phyloP scores from a whole-genome alignment of 2,797 vertebrate species.

The Enteromius radiatus region DNA sequence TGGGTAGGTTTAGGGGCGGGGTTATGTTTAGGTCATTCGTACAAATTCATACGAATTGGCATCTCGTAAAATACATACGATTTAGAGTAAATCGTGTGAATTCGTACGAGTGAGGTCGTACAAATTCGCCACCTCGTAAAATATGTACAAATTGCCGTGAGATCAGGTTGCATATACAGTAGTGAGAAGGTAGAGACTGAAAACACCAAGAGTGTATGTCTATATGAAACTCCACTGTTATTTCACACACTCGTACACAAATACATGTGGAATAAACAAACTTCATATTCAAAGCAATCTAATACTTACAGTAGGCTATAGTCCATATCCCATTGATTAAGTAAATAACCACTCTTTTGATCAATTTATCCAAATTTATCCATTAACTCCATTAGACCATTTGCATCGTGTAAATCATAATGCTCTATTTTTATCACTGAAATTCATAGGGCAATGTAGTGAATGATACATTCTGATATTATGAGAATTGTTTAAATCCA shows the following conservation, averaged over 20 bases:
- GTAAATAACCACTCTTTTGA: neutral
- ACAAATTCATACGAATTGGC: no score
- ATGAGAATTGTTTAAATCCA: conserved; percentile 1
- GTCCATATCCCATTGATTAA: neutral
- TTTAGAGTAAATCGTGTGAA: no score
- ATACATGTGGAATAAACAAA: neutral
- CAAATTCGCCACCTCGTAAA: no score
- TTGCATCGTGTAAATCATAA: neutral
- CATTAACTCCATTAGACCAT: no score
- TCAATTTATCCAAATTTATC: neutral
- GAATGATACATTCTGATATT: neutral
- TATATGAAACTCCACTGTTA: neutral
- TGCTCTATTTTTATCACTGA: neutral
- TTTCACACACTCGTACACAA: neutral
- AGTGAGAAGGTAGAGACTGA: neutral
- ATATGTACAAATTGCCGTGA: no score
- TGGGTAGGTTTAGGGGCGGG: no score
- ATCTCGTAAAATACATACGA: no score
- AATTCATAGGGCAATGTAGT: neutral
- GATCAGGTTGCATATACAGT: no score
- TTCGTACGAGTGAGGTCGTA: no score
- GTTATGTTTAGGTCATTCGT: no score
- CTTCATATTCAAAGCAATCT: neutral
- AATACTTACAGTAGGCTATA: neutral
- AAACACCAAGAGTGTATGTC: neutral